Evolutionary conservation across 2,888 invertebrate genomes (phyloP).

Genomic region (Lepidocyrtinus sp.): DNA sequence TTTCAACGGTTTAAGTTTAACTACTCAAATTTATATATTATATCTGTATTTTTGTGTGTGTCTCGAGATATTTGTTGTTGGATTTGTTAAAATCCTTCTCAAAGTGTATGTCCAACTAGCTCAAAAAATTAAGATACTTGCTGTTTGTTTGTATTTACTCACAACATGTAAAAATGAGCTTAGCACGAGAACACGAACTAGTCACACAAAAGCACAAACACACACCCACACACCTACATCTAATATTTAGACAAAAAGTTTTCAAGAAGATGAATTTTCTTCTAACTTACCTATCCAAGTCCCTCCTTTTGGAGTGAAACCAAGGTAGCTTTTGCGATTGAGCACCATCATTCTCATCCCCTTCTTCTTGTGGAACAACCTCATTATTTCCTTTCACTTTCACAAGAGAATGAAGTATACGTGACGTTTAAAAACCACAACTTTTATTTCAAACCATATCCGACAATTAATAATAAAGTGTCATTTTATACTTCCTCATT

Average conservation of each 20-base stretch:
- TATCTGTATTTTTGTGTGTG: no score
- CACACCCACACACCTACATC: no score
- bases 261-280: constrained; percentile 16
- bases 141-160: no score
- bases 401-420: background rate
- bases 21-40: no score
- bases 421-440: background rate
- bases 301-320: constrained; percentile 85
- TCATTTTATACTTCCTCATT: background rate
- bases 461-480: constrained; percentile 5
- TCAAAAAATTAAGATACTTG: no score
- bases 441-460: background rate
- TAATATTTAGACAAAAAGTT: no score
- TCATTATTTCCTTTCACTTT: constrained; percentile 81
- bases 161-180: no score
- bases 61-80: no score
- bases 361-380: constrained; percentile 88
- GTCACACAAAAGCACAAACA: background rate
- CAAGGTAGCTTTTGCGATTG: constrained; percentile 84
- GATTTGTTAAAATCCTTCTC: no score
- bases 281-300: constrained; percentile 80
- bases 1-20: no score
- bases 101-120: no score
- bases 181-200: no score
- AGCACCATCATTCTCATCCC: constrained; percentile 81